phyloP scores from a whole-genome alignment of 2,113 vertebrate genomes.

The Sprattus sprattus region DNA sequence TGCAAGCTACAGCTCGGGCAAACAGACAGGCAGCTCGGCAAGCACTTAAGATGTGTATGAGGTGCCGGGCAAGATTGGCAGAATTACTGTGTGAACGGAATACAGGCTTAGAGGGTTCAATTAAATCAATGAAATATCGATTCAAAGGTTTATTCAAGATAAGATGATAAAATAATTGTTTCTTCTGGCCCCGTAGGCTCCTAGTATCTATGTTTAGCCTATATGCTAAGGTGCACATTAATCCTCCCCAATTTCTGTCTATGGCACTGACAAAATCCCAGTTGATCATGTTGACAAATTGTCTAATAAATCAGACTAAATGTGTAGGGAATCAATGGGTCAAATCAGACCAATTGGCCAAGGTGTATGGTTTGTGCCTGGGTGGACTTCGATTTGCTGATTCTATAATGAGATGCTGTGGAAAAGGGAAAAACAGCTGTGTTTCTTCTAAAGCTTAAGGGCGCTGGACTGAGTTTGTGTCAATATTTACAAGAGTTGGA shows the following conservation, averaged over 20 bases:
- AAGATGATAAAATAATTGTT: no score
- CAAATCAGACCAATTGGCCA: no score
- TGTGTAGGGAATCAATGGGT: no score
- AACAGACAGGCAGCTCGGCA: constrained; percentile 35
- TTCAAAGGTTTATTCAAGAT: no score
- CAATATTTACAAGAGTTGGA: no score
- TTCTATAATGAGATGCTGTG: neutral
- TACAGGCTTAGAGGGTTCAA: no score
- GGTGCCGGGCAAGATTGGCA: constrained; percentile 50
- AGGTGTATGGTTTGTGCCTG: neutral
- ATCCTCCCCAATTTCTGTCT: neutral
- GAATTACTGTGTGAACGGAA: neutral
- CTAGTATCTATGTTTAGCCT: neutral
- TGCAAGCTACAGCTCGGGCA: constrained; percentile 3
- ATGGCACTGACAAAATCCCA: neutral
- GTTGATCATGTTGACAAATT: neutral
- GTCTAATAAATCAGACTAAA: no score
- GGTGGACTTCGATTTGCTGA: neutral
- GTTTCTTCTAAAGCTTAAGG: neutral
- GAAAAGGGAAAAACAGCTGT: neutral
- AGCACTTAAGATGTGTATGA: constrained; percentile 45
- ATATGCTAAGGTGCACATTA: neutral
- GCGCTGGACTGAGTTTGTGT: no score
- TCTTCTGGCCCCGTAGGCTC: no score
- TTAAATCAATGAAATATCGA: no score